Conservation (phyloP, 2,113 vertebrate genomes). For the Jaculus jaculus region DNA sequence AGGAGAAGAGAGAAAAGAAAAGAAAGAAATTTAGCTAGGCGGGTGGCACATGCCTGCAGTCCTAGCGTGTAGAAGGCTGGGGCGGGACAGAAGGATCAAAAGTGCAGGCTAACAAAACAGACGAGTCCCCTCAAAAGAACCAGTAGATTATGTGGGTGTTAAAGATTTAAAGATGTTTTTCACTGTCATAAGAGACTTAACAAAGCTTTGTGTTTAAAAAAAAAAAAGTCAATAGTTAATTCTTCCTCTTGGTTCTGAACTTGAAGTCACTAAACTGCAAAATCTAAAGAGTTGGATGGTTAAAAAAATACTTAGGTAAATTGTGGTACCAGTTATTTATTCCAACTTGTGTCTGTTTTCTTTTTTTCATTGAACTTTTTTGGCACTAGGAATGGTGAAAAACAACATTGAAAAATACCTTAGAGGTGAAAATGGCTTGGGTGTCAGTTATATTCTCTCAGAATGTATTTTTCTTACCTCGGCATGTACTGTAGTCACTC, state of each 20-base stretch:
- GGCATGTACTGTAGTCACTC: constrained; percentile 88
- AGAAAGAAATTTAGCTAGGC: background rate
- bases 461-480: constrained; percentile 90
- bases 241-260: constrained; percentile 57
- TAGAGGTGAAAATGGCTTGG: constrained; percentile 65
- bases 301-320: background rate
- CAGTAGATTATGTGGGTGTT: background rate
- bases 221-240: background rate
- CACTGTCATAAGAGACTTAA: constrained; percentile 16
- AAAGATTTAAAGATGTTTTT: constrained; percentile 32
- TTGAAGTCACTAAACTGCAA: constrained; percentile 73
- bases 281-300: constrained; percentile 40
- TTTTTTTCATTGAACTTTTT: constrained; percentile 14
- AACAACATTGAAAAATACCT: constrained; percentile 72
- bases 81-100: background rate
- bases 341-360: constrained; percentile 33
- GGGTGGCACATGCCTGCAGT: background rate
- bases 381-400: constrained; percentile 68
- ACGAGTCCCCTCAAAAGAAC: background rate
- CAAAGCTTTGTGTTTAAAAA: constrained; percentile 17
- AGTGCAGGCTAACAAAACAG: no score
- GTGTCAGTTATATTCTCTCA: constrained; percentile 78
- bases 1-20: background rate
- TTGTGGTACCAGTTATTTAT: constrained; percentile 35
- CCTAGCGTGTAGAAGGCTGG: rapidly evolving